These are phyloP conservation scores for Drosophila koepferae DNA, from an alignment of 2,888 invertebrate species.

Conservation along the genomic window DNA sequence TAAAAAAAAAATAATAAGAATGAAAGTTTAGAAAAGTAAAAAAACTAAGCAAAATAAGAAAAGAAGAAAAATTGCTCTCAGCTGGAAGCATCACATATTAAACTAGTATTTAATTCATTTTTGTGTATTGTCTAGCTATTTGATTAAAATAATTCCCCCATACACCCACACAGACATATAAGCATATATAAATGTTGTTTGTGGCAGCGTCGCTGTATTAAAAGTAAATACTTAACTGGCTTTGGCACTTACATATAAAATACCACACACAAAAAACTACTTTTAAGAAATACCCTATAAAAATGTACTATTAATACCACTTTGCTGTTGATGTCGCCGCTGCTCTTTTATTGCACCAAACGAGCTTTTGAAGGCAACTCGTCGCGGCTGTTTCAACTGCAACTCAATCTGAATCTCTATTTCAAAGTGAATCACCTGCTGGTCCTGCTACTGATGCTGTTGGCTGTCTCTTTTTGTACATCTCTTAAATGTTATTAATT, in stretches of 20 bases:
- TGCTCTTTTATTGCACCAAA: constrained; percentile 36
- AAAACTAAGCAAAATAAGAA: background rate
- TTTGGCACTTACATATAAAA: constrained; percentile 70
- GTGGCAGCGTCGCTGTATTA: constrained; percentile 38
- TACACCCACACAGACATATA: constrained; percentile 12
- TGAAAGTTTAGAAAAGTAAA: background rate
- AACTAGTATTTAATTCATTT: background rate
- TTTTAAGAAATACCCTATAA: constrained; percentile 27
- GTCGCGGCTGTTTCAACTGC: constrained; percentile 27
- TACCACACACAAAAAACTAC: constrained; percentile 19
- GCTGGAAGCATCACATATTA: background rate
- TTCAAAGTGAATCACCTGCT: constrained; percentile 16
- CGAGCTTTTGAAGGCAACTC: constrained; percentile 25
- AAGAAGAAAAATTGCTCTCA: background rate
- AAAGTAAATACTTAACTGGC: constrained; percentile 63
- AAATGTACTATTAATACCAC: constrained; percentile 35
- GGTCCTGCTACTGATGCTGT: constrained; percentile 42
- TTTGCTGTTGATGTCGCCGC: constrained; percentile 31
- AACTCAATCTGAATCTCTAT: constrained; percentile 8
- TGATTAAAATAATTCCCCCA: background rate
- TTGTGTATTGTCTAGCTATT: constrained; percentile 12
- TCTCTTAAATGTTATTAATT: constrained; percentile 59
- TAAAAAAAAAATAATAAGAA: background rate
- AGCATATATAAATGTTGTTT: constrained; percentile 73
- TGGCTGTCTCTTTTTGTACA: constrained; percentile 33